Conservation (phyloP, 2,888 invertebrate genomes). For the Drosophila parthenogenetica region DNA sequence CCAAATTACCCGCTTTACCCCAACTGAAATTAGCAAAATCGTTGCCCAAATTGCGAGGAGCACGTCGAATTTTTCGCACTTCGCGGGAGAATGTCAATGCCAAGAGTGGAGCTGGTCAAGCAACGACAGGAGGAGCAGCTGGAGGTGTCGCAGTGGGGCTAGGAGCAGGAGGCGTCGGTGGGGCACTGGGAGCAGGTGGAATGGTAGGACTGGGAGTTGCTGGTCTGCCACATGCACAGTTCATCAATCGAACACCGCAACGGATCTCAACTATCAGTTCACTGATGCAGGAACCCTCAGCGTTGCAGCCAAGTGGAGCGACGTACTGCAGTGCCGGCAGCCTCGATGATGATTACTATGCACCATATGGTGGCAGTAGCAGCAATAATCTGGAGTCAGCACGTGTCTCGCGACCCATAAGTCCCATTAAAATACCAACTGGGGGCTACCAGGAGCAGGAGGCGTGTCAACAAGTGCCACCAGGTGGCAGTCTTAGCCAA, state of each 20-base stretch:
- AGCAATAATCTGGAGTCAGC: neutral
- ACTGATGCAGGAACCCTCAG: slow-evolving; percentile 70
- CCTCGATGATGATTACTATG: slow-evolving; percentile 80
- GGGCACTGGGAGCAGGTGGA: neutral
- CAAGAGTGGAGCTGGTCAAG: neutral
- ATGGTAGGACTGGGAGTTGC: neutral
- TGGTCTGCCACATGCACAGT: slow-evolving; percentile 60
- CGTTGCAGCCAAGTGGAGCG: slow-evolving; percentile 24
- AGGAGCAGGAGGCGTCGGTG: neutral
- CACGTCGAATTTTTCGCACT: slow-evolving; percentile 79
- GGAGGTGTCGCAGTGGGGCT: neutral
- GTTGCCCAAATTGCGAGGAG: slow-evolving; percentile 80
- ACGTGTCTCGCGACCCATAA: slow-evolving; percentile 66
- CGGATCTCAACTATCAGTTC: slow-evolving; percentile 84
- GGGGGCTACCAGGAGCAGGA: too few species aligned
- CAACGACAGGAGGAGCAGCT: neutral
- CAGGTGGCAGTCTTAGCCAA: slow-evolving; percentile 68
- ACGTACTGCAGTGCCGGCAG: slow-evolving; percentile 79
- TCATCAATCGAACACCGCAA: slow-evolving; percentile 82
- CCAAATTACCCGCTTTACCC: slow-evolving; percentile 75
- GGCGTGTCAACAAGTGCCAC: neutral
- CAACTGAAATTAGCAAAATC: slow-evolving; percentile 83
- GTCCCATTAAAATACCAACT: slow-evolving; percentile 56
- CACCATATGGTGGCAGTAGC: slow-evolving; percentile 43
- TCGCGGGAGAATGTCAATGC: slow-evolving; percentile 67